Evolutionary conservation across 2,113 vertebrate species (phyloP).

Genomic region (Cairina moschata): DNA sequence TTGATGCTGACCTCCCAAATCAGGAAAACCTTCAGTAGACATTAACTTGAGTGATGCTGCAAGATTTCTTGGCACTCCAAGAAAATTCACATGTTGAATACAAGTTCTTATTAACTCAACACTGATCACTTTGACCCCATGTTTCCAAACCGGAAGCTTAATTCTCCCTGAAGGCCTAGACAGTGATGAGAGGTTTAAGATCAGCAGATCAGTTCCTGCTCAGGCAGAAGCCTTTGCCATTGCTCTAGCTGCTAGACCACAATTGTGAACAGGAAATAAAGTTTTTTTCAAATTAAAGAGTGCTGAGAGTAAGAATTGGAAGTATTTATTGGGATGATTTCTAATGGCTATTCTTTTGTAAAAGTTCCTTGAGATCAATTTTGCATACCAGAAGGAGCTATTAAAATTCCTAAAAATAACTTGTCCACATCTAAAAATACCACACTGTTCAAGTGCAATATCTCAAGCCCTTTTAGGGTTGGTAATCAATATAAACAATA

Average conservation of each 20-base stretch:
- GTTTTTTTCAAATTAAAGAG: not conserved
- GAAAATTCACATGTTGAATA: not conserved
- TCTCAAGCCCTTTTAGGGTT: not conserved
- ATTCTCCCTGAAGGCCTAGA: not conserved
- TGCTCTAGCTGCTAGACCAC: not conserved
- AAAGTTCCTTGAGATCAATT: conserved; percentile 4
- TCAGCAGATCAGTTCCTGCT: not conserved
- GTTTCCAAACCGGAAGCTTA: not conserved
- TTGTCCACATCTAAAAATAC: not conserved
- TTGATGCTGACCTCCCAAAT: not conserved
- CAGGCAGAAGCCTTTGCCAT: not conserved
- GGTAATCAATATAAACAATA: not conserved
- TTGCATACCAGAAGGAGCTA: not conserved
- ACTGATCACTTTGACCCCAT: not conserved
- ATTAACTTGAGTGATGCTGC: not conserved
- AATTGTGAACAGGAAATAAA: not conserved
- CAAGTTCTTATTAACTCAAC: not conserved
- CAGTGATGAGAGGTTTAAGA: not conserved
- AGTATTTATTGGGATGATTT: not conserved
- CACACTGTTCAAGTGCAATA: not conserved
- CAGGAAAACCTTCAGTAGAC: not conserved
- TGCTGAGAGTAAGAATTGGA: not conserved
- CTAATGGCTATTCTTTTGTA: not conserved
- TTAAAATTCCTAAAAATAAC: conserved; percentile 36
- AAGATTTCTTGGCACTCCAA: not conserved